phyloP scores from a whole-genome alignment of 2,888 invertebrate genomes.

The Margaritifera margaritifera region DNA sequence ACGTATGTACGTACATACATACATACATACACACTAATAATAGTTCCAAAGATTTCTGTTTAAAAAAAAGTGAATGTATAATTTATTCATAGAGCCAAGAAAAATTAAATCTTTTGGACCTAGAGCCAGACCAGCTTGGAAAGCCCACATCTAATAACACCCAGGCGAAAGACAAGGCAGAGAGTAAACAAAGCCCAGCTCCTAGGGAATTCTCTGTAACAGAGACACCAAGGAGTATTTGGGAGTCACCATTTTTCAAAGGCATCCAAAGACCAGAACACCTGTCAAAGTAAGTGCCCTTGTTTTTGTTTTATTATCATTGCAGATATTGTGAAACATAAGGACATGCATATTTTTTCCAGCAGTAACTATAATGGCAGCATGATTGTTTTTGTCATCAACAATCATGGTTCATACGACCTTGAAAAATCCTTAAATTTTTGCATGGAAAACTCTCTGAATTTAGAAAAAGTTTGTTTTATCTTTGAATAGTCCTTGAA shows the following conservation, averaged over 20 bases:
- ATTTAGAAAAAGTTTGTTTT: too few species aligned
- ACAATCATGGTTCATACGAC: too few species aligned
- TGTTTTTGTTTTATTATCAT: too few species aligned
- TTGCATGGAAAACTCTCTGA: too few species aligned
- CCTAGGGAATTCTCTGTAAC: constrained; percentile 32
- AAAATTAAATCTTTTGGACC: constrained; percentile 55
- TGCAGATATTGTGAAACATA: too few species aligned
- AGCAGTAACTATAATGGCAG: too few species aligned
- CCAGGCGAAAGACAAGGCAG: constrained; percentile 22
- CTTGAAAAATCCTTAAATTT: too few species aligned
- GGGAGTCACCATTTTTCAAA: constrained; percentile 36
- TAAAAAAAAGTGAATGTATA: constrained; percentile 2
- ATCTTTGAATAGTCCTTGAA: too few species aligned
- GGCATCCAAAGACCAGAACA: constrained; percentile 38
- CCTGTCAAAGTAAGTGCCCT: background rate
- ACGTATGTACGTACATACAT: too few species aligned
- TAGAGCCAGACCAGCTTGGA: constrained; percentile 53
- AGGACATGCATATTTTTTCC: too few species aligned
- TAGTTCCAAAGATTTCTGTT: background rate
- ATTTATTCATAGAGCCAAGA: constrained; percentile 55
- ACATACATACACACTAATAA: too few species aligned
- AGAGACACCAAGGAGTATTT: constrained; percentile 24
- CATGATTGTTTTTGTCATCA: too few species aligned
- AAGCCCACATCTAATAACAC: constrained; percentile 46
- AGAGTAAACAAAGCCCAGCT: constrained; percentile 7